Base-by-base conservation (phyloP, 1,140 invertebrate species). In the Eueides isabella region DNA sequence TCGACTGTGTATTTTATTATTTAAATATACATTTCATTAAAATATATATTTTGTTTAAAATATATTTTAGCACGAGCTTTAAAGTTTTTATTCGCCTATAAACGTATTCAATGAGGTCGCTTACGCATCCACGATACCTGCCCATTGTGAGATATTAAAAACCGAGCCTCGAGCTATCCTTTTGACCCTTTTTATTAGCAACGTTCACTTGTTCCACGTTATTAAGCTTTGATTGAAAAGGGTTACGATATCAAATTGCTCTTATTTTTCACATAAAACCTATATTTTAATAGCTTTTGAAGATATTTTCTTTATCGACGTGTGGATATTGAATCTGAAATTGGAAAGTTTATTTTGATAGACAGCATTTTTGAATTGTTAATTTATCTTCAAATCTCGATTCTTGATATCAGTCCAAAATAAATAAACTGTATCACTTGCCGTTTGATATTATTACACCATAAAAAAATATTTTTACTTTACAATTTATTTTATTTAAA, bases 141-240 rank as follows among this genome's bases (percentile, higher is more conserved):
- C 29, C 44, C 29, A 68, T 61, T 61, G 44, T 61, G 19, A 68
- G 44, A 68, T 68, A 68, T 70, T 70, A 70, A 62, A 69, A 70
- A 70, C 61, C 33, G 35, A 38, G 33, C 68, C 68, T 28, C 11
- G 26, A 62, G 41, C 68, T 33, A 69, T 69, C 48, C 44, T 70
- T 70, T 70, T 70, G 33, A 70, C 55, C 61, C 67, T 55, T 68
- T 68, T 68, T 68, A 68, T 68, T 68, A 68, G 48, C 67, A 68
- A 41, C 68, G 61, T 70, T 63, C 61, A 70, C 68, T 70, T 70
- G 68, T 70, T 70, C 61, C 68, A 63, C 33, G 61, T 70, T 70
- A 70, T 70, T 70, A 70, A 70, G 61, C 68, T 70, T 70, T 70
- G 68, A 70, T 70, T 70, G 68, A 70, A 70, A 70, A 70, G 68